Percentiles rank a stretch among this genome's conserved stretches.
These are phyloP conservation scores for Tinea semifulvella DNA, from an alignment of 2,888 invertebrate genomes.

Conservation along the genomic window DNA sequence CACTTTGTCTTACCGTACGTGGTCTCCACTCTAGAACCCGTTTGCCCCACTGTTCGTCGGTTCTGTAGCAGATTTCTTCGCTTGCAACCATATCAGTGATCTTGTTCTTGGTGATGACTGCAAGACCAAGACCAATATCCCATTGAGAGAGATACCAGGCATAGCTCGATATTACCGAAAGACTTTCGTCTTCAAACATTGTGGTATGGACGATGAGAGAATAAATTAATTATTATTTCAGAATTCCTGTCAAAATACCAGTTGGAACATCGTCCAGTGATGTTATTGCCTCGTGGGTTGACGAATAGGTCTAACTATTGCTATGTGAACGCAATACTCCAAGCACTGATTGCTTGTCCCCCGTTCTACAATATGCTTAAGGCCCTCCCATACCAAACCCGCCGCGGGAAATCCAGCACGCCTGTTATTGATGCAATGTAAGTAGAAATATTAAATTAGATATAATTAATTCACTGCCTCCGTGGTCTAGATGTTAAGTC, in stretches of 20 bases:
- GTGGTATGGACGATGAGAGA: too few relatives aligned
- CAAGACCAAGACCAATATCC: too few relatives aligned
- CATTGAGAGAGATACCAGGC: neutral
- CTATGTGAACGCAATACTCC: slow-evolving; percentile 94
- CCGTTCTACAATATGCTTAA: slow-evolving; percentile 93
- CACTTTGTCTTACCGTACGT: too few relatives aligned
- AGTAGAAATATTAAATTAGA: slow-evolving; percentile 50
- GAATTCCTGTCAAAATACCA: slow-evolving; percentile 80
- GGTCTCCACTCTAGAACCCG: too few relatives aligned
- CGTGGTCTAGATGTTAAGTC: too few relatives aligned
- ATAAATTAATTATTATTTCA: slow-evolving; percentile 56
- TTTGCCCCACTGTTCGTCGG: too few relatives aligned
- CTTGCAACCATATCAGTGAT: too few relatives aligned
- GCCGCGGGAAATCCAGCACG: slow-evolving; percentile 70
- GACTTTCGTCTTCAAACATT: too few relatives aligned
- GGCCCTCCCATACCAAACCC: slow-evolving; percentile 75
- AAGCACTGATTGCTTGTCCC: slow-evolving; percentile 93
- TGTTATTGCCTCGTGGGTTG: slow-evolving; percentile 88
- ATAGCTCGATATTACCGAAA: neutral
- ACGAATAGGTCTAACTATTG: slow-evolving; percentile 96
- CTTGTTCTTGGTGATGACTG: too few relatives aligned
- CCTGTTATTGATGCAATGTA: slow-evolving; percentile 94
- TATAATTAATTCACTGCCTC: too few relatives aligned
- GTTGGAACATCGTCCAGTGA: slow-evolving; percentile 80
- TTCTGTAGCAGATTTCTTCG: too few relatives aligned